Conservation (phyloP, 2,888 invertebrate genomes). For the Ormia ochracea region DNA sequence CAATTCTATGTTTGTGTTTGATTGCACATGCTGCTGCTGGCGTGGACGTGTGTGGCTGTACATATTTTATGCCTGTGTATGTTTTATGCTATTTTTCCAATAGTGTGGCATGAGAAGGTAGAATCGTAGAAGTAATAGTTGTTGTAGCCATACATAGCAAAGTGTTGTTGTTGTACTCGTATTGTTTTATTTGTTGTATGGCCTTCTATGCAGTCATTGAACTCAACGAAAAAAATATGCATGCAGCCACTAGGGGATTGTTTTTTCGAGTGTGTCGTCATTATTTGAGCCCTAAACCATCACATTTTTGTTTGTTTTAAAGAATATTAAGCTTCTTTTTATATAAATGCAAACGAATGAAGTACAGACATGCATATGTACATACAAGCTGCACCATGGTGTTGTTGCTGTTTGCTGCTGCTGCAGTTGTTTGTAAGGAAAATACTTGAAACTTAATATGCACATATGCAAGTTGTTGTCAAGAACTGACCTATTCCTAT, state of each 20-base stretch:
- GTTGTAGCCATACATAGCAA: constrained; percentile 15
- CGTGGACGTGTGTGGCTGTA: not conserved
- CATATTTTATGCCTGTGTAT: constrained; percentile 4
- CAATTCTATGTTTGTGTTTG: constrained; percentile 38
- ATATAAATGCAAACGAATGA: constrained; percentile 6
- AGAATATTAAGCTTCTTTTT: constrained; percentile 35
- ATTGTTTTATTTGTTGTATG: constrained; percentile 51
- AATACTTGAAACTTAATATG: constrained; percentile 69
- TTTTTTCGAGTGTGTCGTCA: constrained; percentile 60
- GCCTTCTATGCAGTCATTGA: constrained; percentile 68
- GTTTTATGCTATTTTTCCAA: constrained; percentile 58
- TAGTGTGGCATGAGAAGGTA: constrained; percentile 47
- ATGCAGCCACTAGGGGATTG: constrained; percentile 58
- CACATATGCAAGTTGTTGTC: constrained; percentile 61
- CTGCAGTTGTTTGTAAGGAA: constrained; percentile 53
- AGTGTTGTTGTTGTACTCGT: constrained; percentile 31
- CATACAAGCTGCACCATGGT: too few relatives aligned
- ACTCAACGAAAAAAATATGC: constrained; percentile 61
- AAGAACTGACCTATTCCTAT: constrained; percentile 74
- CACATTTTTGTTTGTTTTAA: constrained; percentile 48
- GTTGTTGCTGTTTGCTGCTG: constrained; percentile 16
- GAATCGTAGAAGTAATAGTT: constrained; percentile 48
- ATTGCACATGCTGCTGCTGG: constrained; percentile 6
- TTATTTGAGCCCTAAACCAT: constrained; percentile 59
- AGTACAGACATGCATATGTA: too few relatives aligned